Evolutionary conservation across 2,797 vertebrate genomes (phyloP), one percentile per base, ranked within the genome.

Genomic region (Hylomyscus alleni): DNA sequence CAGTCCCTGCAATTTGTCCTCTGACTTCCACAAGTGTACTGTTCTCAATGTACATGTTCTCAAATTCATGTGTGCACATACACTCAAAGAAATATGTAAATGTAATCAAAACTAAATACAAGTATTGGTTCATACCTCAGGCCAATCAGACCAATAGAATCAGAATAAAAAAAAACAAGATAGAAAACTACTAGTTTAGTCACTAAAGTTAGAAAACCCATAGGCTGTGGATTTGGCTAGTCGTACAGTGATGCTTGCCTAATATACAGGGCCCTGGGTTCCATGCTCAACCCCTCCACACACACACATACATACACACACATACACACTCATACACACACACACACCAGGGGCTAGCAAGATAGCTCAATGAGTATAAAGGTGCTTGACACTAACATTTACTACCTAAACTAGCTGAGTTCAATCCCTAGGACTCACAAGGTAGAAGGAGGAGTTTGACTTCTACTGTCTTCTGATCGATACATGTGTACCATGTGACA

Each of bases 131-230:
- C 34, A 54, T 2, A 52, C 12, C 31, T 62, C 69, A 31, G 11
- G 40, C 19, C 34, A 60, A 3, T 52, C 60, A 93, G 17, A 85
- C n/a, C 50, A 93, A 94, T 60, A 86, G 1, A 95, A 77, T 95
- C 40, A 81, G 83, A 95, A 75, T 52, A 29, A 26, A 29, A 47
- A 22, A 50, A 67, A 47, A 20, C 12, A 47, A 65, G 26, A 17
- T 6, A 34, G 37, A 60, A 24, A 47, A 44, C 19, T 37, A 89
- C 29, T 50, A 82, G 44, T 81, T 50, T 89, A 75, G 80, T 83
- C 40, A 77, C 73, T 26, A 6, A 86, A 86, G 65, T 86, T 52
- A 37, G 47, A 86, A 72, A 86, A 37, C 17, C 65, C 17, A 86
- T 5, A 52, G 29, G 44, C 44, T 86, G 6, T 50, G 83, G 37